These are phyloP conservation scores for Bactericera cockerelli DNA, from an alignment of 1,140 invertebrate species.

Conservation along the genomic window DNA sequence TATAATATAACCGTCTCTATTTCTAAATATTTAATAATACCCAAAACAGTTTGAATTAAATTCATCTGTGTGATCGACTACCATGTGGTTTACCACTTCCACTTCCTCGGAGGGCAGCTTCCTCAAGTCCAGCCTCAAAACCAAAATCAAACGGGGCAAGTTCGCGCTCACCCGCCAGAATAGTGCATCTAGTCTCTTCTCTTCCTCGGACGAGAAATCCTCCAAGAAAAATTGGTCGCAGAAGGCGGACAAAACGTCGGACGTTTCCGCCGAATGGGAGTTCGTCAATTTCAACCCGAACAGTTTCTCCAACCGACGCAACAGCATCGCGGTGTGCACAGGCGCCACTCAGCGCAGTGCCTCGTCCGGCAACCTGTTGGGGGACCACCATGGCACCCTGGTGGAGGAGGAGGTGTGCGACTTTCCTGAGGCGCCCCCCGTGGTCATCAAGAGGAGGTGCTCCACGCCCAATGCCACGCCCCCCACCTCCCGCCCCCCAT, in stretches of 20 bases:
- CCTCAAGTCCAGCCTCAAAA: slow-evolving; percentile 31
- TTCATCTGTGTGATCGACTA: background rate
- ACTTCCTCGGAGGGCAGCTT: slow-evolving; percentile 17
- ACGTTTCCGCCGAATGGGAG: slow-evolving; percentile 27
- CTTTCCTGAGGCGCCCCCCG: background rate
- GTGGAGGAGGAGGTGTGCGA: slow-evolving; percentile 9
- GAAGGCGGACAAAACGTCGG: background rate
- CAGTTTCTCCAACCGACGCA: slow-evolving; percentile 22
- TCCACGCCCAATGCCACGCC: slow-evolving; percentile 14
- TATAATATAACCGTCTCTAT: no score
- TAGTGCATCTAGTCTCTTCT: background rate
- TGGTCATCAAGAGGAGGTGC: background rate
- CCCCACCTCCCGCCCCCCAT: slow-evolving; percentile 19
- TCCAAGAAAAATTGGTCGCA: slow-evolving; percentile 9
- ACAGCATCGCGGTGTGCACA: slow-evolving; percentile 10
- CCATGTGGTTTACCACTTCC: slow-evolving; percentile 27
- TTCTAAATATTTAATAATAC: no score
- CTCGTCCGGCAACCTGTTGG: background rate
- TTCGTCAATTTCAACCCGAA: slow-evolving; percentile 31
- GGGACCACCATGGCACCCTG: background rate
- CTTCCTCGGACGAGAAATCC: background rate
- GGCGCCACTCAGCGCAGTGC: slow-evolving; percentile 13
- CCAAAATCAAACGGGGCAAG: slow-evolving; percentile 28
- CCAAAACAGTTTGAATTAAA: no score
- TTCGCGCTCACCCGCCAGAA: slow-evolving; percentile 23